Percentiles rank a stretch among this genome's conserved stretches.
Conservation (phyloP, 2,113 vertebrate genomes). For the Scalopus aquaticus region DNA sequence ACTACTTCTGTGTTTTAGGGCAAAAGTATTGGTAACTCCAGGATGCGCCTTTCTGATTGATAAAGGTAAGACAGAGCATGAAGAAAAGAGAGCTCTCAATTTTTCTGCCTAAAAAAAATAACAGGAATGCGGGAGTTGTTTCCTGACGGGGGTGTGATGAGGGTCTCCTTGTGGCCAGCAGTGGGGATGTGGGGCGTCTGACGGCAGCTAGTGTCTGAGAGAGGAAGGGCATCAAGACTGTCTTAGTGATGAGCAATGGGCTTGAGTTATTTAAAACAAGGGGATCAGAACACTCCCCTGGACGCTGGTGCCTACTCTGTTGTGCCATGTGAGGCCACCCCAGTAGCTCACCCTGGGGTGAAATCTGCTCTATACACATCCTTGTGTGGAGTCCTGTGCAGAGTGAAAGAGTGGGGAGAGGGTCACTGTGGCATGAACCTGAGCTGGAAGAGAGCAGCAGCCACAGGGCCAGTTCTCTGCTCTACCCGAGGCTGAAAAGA, state of each 20-base stretch:
- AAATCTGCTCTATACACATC: background rate
- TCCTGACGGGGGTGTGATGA: rapidly evolving
- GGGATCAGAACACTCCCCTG: background rate
- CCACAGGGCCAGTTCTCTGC: background rate
- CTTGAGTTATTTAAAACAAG: background rate
- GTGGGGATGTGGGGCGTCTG: background rate
- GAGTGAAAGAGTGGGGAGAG: background rate
- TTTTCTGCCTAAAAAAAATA: background rate
- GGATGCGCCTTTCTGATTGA: background rate
- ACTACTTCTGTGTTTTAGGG: background rate
- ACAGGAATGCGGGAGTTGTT: background rate
- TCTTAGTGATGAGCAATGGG: background rate
- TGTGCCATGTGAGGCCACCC: background rate
- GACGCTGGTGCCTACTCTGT: background rate
- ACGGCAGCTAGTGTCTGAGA: background rate
- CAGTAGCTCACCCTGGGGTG: no score
- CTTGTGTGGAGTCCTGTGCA: background rate
- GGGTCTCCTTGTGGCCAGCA: background rate
- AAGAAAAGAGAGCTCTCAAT: background rate
- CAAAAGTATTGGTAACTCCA: background rate
- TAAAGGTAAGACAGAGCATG: background rate
- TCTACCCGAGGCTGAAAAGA: background rate
- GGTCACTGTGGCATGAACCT: background rate
- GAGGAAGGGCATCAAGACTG: background rate
- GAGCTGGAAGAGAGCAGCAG: background rate